Evolutionary conservation across 2,113 vertebrate genomes (phyloP).

Genomic region (Gambusia affinis): DNA sequence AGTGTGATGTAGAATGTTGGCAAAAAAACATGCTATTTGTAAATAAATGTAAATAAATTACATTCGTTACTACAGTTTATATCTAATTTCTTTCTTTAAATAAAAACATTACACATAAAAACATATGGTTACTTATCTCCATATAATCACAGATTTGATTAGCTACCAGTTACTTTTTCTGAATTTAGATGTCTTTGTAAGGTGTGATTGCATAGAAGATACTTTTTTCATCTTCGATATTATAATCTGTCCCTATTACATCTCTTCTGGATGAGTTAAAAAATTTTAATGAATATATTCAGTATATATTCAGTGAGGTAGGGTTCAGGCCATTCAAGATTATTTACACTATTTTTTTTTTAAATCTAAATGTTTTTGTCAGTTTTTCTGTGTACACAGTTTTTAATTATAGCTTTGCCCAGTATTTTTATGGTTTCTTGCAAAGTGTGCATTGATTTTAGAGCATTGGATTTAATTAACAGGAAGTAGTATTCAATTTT

Average conservation of each 20-base stretch:
- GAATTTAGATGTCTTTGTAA: no score
- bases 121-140: neutral
- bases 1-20: slow-evolving; percentile 22
- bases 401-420: neutral
- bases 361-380: neutral
- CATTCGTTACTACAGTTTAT: slow-evolving; percentile 30
- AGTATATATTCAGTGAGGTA: no score
- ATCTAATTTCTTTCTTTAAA: slow-evolving; percentile 6
- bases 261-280: neutral
- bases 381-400: no score
- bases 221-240: neutral
- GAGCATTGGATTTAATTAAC: neutral
- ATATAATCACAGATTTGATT: no score
- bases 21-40: slow-evolving; percentile 17
- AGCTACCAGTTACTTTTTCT: no score
- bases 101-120: neutral
- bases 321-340: no score
- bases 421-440: neutral
- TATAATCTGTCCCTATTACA: neutral
- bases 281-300: neutral
- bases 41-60: slow-evolving; percentile 27
- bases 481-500: neutral
- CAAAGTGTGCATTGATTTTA: neutral
- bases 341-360: no score
- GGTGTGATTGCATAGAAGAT: no score